Evolutionary conservation across 2,797 vertebrate genomes (phyloP).

Genomic region (Acomys russatus): DNA sequence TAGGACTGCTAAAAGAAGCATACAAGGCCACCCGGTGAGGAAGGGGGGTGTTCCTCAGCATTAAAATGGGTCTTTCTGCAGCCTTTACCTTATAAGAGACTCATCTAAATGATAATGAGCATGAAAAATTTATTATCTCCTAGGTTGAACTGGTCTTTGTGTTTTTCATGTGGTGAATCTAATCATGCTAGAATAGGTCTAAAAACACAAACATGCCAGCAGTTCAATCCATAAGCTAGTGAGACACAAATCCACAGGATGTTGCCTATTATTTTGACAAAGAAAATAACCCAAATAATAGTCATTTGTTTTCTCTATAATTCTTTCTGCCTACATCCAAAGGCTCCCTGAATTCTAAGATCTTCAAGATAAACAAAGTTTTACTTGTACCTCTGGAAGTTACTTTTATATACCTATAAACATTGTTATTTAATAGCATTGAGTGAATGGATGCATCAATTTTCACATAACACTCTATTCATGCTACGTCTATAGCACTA

Average conservation of each 20-base stretch:
- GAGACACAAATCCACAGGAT: conserved; percentile 36
- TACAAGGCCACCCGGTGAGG: conserved; percentile 28
- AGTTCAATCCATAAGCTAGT: conserved; percentile 73
- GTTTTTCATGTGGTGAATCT: conserved; percentile 67
- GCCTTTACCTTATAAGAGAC: conserved; percentile 62
- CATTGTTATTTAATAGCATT: neutral
- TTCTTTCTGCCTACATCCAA: conserved; percentile 55
- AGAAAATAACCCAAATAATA: conserved; percentile 50
- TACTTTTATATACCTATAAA: conserved; percentile 35
- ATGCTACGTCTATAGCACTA: neutral
- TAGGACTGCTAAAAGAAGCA: neutral
- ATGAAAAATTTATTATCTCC: conserved; percentile 84
- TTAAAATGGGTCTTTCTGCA: conserved; percentile 60
- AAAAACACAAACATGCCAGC: conserved; percentile 73
- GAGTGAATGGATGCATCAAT: conserved; percentile 1
- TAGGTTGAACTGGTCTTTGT: conserved; percentile 73
- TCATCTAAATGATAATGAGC: conserved; percentile 86
- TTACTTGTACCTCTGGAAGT: conserved; percentile 23
- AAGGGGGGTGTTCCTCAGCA: conserved; percentile 68
- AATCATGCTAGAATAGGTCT: conserved; percentile 60
- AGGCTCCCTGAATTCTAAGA: neutral
- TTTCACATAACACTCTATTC: neutral
- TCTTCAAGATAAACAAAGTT: neutral
- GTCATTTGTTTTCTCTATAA: conserved; percentile 49
- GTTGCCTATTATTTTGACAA: conserved; percentile 54